Base-by-base conservation (phyloP, 2,113 vertebrate species). In the Carassius gibelio region DNA sequence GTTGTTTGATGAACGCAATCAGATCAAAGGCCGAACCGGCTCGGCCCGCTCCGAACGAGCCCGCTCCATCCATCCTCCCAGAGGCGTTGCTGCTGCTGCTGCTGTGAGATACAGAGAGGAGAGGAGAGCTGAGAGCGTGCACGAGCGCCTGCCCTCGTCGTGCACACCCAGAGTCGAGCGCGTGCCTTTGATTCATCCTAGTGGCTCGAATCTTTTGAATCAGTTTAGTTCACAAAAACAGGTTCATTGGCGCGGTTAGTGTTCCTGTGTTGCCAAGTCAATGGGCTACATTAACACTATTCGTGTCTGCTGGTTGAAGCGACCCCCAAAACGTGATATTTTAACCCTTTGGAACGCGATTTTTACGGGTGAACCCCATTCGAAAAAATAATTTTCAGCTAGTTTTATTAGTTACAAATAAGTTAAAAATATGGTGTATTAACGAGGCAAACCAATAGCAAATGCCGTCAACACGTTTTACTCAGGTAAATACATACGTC, bases 1-100 rank as follows among this genome's bases (percentile, higher is more conserved):
- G 96, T 85, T 94, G 94, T 86, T 90, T 93, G 10, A 93, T 89
- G 89, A 96, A 96, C 84, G 94, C 93, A 87, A 95, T 50, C 21
- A 93, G 95, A 84, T 96, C 95, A 77, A 96, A 85, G 87, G 90
- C 93, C 3, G 91, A 91, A 83, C 96, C 96, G 5, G 96, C 95
- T 87, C 94, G 90, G 19, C 95, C 96, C 38, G 96, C 96, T 89
- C 96, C 96, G 21, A 96, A 96, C 61, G 96, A 96, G 68, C 90
- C 85, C 57, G 92, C 90, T 85, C 95, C 95, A 89, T 96, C 95
- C 95, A 96, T 96, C 87, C 80, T 83, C 34, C 57, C 86, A 89
- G 72, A 57, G 15, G 84, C 85, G 38, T 13, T 52, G 42, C n/a
- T 19, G 87, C 57, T 34, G 38, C 62, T 79, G 55, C 77, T 36